A percentile compares a stretch with the other conserved stretches of the same genome.
Conservation (phyloP, 2,797 vertebrate species). For the Amazona ochrocephala region DNA sequence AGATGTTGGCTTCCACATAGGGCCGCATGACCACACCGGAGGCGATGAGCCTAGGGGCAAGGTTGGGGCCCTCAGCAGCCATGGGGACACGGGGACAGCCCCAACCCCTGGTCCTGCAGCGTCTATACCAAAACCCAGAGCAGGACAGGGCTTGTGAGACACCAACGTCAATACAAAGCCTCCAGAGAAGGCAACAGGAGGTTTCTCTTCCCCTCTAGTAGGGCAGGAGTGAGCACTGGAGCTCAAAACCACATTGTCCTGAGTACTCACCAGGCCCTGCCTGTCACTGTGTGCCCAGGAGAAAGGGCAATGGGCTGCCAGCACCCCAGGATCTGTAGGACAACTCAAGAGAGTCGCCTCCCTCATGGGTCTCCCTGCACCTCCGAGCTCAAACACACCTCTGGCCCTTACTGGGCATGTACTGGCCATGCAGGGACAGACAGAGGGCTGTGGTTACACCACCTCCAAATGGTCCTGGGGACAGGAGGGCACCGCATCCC, state of each 20-base stretch:
- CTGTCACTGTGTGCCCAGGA: background rate
- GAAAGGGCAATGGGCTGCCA: rapidly evolving
- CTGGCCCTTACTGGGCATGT: background rate
- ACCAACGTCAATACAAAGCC: background rate
- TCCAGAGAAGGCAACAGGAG: background rate
- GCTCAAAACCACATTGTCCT: rapidly evolving
- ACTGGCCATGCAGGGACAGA: background rate
- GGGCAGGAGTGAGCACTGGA: background rate
- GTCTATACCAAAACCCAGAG: background rate
- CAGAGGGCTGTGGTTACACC: background rate
- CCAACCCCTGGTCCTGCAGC: background rate
- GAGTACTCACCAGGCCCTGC: background rate
- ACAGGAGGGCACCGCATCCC: background rate
- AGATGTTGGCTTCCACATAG: slow-evolving; percentile 98
- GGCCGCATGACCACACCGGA: slow-evolving; percentile 93
- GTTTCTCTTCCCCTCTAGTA: background rate
- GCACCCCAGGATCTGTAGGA: rapidly evolving
- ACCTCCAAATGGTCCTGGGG: background rate
- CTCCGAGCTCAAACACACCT: background rate
- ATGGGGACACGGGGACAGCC: background rate
- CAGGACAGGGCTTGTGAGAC: background rate
- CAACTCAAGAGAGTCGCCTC: background rate
- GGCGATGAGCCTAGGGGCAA: slow-evolving; percentile 86
- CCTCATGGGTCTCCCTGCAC: background rate
- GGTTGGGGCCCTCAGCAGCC: background rate